Base-by-base conservation (phyloP, 2,888 invertebrate genomes). In the Oligia fasciuncula region DNA sequence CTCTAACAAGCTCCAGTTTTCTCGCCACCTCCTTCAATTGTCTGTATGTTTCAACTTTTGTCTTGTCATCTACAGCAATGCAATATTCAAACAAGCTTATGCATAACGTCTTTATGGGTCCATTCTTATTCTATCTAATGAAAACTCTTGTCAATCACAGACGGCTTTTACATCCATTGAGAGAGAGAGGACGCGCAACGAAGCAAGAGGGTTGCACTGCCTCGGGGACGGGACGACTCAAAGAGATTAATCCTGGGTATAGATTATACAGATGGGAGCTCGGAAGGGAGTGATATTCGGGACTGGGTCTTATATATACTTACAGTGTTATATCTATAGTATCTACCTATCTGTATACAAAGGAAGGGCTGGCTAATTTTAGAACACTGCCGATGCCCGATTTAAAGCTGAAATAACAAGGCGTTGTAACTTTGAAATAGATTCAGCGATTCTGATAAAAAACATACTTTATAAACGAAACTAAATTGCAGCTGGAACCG, bases 161-260 rank as follows among this genome's bases (percentile, higher is more conserved):
- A 51, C 68, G 57, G 71, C 72, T 74, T 78, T 81, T 70, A 72
- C 43, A 77, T 23, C 67, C 80, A 83, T 54, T 76, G 80, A 85
- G 77, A 73, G 72, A 77, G 62, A 85, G 67, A 57, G 74, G 46
- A 75, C 69, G 84, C 73, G 49, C 80, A 81, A 43, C 79, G 75
- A 76, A 86, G 80, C 84, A 78, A 86, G 79, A 86, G 74, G 83
- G 80, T 67, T 87, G 86, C 79, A 51, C 71, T 73, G 80, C 43
- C 73, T 76, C 69, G 14, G 69, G 68, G 76, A 79, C 63, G 69
- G 68, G 76, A 79, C 63, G 72, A 71, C 78, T 85, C 79, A 85
- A 85, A 83, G 88, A 83, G 88, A 83, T 86, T 86, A 86, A 86
- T 86, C 66, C 75, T 60, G 63, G 60, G 46, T 76, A 70, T 65